phyloP scores from a whole-genome alignment of 2,797 vertebrate species.

The Acanthurus tractus region DNA sequence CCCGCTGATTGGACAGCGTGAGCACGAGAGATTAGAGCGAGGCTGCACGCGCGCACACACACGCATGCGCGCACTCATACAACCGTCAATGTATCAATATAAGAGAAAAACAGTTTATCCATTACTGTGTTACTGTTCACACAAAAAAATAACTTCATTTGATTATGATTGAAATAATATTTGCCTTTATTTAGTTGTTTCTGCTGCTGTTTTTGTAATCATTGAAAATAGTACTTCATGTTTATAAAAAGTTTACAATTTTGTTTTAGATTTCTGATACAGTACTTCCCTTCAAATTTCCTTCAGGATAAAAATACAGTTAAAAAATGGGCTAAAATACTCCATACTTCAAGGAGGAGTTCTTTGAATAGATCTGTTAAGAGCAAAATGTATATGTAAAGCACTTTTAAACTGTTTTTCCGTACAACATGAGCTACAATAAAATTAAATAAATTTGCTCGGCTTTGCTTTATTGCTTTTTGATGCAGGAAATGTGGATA shows the following conservation, averaged over 20 bases:
- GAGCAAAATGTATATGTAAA: neutral
- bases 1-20: slow-evolving; percentile 72
- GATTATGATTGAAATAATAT: no score
- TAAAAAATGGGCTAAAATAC: neutral
- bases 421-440: neutral
- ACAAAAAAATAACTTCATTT: no score
- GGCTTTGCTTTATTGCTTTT: neutral
- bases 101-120: neutral
- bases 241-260: neutral
- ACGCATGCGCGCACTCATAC: slow-evolving; percentile 7
- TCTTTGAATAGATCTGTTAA: neutral
- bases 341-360: no score
- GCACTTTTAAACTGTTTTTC: neutral
- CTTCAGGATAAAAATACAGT: neutral
- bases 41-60: neutral
- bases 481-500: neutral
- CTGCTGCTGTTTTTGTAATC: neutral
- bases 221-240: neutral
- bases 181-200: neutral
- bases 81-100: no score
- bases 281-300: neutral
- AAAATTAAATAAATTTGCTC: neutral
- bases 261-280: neutral
- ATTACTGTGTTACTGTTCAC: neutral
- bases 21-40: neutral